A percentile compares a stretch with the other conserved stretches of the same genome.
These are phyloP conservation scores for Batillaria attramentaria DNA, from an alignment of 1,140 invertebrate genomes.

Conservation along the genomic window DNA sequence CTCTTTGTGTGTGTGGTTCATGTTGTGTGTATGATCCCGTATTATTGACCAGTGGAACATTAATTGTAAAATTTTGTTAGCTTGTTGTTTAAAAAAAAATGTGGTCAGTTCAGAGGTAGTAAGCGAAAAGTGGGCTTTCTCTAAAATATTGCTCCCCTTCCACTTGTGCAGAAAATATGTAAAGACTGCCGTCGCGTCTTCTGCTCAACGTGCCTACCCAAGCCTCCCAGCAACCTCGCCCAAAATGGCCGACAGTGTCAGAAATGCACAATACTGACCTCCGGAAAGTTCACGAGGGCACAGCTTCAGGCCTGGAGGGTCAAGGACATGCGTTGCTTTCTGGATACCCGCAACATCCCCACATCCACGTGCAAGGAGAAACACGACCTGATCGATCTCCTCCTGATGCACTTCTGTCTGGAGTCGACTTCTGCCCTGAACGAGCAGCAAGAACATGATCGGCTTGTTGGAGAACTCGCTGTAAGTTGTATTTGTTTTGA, in stretches of 20 bases:
- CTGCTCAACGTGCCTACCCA: constrained; percentile 63
- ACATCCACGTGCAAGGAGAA: constrained; percentile 67
- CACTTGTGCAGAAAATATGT: constrained; percentile 62
- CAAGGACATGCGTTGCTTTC: constrained; percentile 66
- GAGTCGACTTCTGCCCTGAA: constrained; percentile 25
- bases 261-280: constrained; percentile 62
- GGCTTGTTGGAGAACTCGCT: constrained; percentile 40
- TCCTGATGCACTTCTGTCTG: constrained; percentile 59
- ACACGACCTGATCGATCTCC: constrained; percentile 67
- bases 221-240: constrained; percentile 28
- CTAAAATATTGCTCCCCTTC: not conserved
- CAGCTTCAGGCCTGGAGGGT: constrained; percentile 65
- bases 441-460: constrained; percentile 42
- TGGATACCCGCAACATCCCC: constrained; percentile 62
- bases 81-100: not conserved
- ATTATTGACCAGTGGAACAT: not conserved
- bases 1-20: not conserved
- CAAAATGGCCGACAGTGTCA: constrained; percentile 55
- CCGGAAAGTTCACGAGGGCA: constrained; percentile 59
- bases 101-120: not conserved
- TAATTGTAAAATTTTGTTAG: not conserved
- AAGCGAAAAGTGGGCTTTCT: not conserved
- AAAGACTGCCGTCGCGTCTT: constrained; percentile 61
- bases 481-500: constrained; percentile 32
- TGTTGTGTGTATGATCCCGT: not conserved